Base-by-base conservation (phyloP, 2,113 vertebrate genomes). In the Erythrocebus patas region DNA sequence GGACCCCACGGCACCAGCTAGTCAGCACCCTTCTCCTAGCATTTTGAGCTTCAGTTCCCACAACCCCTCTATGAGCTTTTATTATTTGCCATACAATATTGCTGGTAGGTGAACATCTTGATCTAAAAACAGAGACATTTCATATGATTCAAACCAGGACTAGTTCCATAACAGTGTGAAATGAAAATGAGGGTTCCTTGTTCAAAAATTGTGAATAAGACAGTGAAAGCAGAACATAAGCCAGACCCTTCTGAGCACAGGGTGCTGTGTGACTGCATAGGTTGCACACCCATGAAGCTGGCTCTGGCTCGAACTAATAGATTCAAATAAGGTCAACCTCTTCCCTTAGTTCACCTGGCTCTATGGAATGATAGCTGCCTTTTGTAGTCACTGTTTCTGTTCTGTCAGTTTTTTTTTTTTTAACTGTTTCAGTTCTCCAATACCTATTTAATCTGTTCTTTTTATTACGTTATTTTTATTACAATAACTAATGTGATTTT, bases 71-170 rank as follows among this genome's bases (percentile, higher is more conserved):
- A 11, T 48, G 23, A 50, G 9, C 75, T 75, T 82, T 68, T n/a
- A 35, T 50, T 23, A 48, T 50, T 43, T 55, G 35, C 25, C n/a
- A 52, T 13, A 27, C 22, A 66, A 92, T 38, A 92, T 25, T n/a
- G 18, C 55, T 40, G 22, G 5, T 35, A 66, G 48, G n/a, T 48
- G 52, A 83, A 79, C 13, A 72, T 84, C 78, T 73, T 66, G 9
- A 84, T 57, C 6, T 96, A 40, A 72, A 89, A 85, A n/a, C 16
- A 82, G 20, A 91, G n/a, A 30, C 10, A 45, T 83, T 95, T 43
- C 48, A 18, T 78, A 40, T 55, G 50, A 68, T 79, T 72, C n/a
- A 64, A 43, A 70, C 7, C 4, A 66, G 72, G 32, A n/a, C 50
- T 4, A 10, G 22, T 18, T 40, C 20, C 48, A 17, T 66, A 73